Conservation (phyloP, 92 coral and sea anemone genomes). For the Porites lobata region DNA sequence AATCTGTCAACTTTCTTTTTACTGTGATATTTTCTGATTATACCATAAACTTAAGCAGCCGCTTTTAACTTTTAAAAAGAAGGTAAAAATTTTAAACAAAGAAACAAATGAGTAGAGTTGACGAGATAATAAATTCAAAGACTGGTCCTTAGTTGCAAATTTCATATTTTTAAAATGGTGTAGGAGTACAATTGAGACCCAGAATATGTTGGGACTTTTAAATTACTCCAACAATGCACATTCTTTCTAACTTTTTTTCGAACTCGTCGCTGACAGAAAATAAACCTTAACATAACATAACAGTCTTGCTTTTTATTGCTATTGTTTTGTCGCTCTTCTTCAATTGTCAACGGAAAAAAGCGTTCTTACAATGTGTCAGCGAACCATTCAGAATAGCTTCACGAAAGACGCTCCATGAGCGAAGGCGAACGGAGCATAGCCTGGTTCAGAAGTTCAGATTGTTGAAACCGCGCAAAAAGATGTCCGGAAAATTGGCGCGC, state of each 20-base stretch:
- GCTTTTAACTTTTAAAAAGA: no score
- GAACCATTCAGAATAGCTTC: background rate
- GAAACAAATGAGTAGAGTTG: no score
- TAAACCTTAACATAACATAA: background rate
- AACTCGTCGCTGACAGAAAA: background rate
- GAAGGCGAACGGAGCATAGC: no score
- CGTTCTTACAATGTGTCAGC: background rate
- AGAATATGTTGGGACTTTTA: background rate
- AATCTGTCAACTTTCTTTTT: no score
- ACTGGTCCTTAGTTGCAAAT: conserved; percentile 5
- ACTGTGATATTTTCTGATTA: no score
- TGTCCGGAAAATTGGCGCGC: no score
- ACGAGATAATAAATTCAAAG: background rate
- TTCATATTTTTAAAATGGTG: background rate
- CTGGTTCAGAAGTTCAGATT: no score
- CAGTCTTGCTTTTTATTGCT: background rate
- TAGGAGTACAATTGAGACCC: background rate
- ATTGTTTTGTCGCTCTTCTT: background rate
- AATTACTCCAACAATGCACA: conserved; percentile 17
- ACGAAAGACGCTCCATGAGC: no score
- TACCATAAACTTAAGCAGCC: no score
- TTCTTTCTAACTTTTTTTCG: background rate
- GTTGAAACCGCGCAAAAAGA: no score
- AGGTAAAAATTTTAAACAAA: no score
- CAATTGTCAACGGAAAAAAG: background rate